Conservation (phyloP, 2,797 vertebrate species). For the Lophius americanus region DNA sequence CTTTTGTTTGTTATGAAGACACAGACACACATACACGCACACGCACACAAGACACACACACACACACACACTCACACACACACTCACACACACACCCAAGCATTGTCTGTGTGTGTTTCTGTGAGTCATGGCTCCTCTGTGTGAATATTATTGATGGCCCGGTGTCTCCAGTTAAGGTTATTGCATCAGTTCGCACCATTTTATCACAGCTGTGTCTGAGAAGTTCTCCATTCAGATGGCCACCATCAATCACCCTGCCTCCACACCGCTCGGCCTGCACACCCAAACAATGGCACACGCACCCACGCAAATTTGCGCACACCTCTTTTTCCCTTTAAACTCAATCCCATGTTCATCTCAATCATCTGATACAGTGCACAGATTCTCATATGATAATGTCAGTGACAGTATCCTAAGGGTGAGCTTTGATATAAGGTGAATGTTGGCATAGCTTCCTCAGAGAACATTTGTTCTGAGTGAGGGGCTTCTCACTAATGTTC, state of each 20-base stretch:
- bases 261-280: constrained; percentile 28
- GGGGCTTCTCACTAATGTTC: constrained; percentile 21
- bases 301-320: constrained; percentile 6
- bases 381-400: constrained; percentile 59
- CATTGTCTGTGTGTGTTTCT: constrained; percentile 9
- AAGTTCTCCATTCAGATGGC: constrained; percentile 67
- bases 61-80: constrained; percentile 3
- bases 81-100: constrained; percentile 13
- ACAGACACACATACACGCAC: not conserved
- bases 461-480: constrained; percentile 33
- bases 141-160: constrained; percentile 75
- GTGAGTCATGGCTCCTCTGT: constrained; percentile 25
- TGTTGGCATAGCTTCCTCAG: constrained; percentile 29
- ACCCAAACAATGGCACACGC: constrained; percentile 27
- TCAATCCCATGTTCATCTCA: constrained; percentile 35
- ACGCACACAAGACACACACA: not conserved
- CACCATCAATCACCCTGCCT: constrained; percentile 75
- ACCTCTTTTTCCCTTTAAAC: constrained; percentile 59
- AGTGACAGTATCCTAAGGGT: constrained; percentile 41
- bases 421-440: constrained; percentile 28
- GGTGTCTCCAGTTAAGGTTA: constrained; percentile 76
- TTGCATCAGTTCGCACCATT: constrained; percentile 74
- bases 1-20: constrained; percentile 4
- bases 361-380: constrained; percentile 51
- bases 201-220: constrained; percentile 69